Evolutionary conservation across 1,140 invertebrate genomes (phyloP).

Genomic region (Reticulitermes speratus): DNA sequence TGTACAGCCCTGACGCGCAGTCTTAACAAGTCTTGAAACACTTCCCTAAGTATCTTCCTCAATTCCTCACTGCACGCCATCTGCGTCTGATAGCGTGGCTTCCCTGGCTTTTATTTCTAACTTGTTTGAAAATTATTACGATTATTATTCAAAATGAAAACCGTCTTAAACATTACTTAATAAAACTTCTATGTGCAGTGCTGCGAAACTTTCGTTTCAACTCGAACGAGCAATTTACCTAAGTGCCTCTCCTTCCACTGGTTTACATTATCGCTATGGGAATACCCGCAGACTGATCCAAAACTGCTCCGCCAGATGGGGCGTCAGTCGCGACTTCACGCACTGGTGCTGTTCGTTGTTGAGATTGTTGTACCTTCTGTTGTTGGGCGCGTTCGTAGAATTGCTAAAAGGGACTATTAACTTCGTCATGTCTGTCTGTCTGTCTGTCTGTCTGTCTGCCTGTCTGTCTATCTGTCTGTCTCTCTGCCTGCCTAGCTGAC

Average conservation of each 20-base stretch:
- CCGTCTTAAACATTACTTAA: slow-evolving; percentile 19
- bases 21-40: neutral
- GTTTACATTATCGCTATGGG: slow-evolving; percentile 1
- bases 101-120: slow-evolving; percentile 16
- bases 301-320: slow-evolving; percentile 4
- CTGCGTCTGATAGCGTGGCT: slow-evolving; percentile 4
- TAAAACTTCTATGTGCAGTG: neutral
- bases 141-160: slow-evolving; percentile 20
- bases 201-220: neutral
- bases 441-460: no score
- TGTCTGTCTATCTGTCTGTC: no score
- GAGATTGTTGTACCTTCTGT: no score
- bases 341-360: no score
- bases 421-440: no score
- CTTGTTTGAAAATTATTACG: slow-evolving; percentile 19
- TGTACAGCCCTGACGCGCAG: neutral
- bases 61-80: neutral
- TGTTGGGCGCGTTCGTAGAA: no score
- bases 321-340: neutral
- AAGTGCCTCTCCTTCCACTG: neutral
- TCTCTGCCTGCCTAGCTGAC: no score
- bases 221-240: slow-evolving; percentile 10
- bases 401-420: no score
- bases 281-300: slow-evolving; percentile 2
- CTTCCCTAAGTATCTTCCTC: slow-evolving; percentile 18